Evolutionary conservation across 1,140 invertebrate genomes (phyloP), one percentile per base, ranked within the genome.

Genomic region (Drosophila mojavensis): DNA sequence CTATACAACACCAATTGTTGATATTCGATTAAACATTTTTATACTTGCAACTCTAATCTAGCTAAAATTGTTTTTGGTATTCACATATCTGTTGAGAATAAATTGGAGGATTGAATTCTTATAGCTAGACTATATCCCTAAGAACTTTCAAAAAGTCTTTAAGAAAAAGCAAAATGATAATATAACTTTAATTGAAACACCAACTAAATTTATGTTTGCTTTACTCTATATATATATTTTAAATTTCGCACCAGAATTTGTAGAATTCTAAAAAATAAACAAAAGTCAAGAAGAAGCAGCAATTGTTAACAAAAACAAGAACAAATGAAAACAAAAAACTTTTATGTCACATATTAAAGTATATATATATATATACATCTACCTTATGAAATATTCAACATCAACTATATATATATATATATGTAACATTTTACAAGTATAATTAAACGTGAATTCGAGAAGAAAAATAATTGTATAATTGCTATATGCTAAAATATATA

Each of bases 1-100:
- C 10, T 24, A 54, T 17, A 63, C 67, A 89, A 90, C 86, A 90
- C 81, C 86, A 90, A 90, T 90, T 90, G 81, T 86, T 90, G 77
- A 86, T 78, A 86, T 79, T 83, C 83, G 69, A 89, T 59, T 78
- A 78, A 66, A 39, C 11, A 39, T 86, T 71, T 71, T 75, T 65
- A 89, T 81, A 74, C 60, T 66, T 62, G 68, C 54, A 81, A 65
- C 36, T 66, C 70, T 66, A 71, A 56, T 56, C 55, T 60, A 73
- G 69, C 69, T 64, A 67, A 51, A 61, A 30, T 47, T 47, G 17
- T 9, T 47, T 47, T 82, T 70, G 75, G 70, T 86, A 88, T 59
- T 74, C 72, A 86, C 82, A 88, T 86, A 88, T 86, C 83, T 88
- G 75, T 88, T 88, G 68, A 62, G 78, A 64, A 13, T 28, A 4